These are phyloP conservation scores for Orgyia antiqua DNA, from an alignment of 2,888 invertebrate species.

Conservation along the genomic window DNA sequence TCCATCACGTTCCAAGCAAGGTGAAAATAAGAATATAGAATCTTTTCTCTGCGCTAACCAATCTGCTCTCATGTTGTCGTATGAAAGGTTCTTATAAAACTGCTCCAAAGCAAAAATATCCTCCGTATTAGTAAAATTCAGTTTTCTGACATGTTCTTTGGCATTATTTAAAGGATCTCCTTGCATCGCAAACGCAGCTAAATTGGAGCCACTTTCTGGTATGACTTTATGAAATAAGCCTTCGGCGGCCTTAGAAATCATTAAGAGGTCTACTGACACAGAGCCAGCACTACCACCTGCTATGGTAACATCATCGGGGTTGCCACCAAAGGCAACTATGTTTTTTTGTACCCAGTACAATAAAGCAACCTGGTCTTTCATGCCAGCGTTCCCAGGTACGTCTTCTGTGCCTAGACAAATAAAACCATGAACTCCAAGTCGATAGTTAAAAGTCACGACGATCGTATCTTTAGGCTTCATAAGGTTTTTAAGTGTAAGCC, in stretches of 20 bases:
- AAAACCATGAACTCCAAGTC: conserved; percentile 2
- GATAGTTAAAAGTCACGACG: conserved; percentile 4
- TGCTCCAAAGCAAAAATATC: conserved; percentile 3
- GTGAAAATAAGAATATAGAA: conserved; percentile 4
- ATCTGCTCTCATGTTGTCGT: neutral
- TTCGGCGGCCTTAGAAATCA: conserved; percentile 3
- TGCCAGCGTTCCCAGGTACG: conserved; percentile 2
- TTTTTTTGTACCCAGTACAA: conserved; percentile 3
- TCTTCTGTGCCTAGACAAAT: conserved; percentile 5
- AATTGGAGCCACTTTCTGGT: conserved; percentile 3
- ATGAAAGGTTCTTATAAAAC: conserved; percentile 1
- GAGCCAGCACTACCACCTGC: conserved; percentile 3
- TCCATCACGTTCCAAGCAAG: conserved; percentile 2
- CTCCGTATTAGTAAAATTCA: conserved; percentile 1
- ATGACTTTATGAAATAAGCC: conserved; percentile 4
- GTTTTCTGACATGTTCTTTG: neutral
- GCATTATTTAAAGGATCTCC: conserved; percentile 1
- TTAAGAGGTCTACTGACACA: conserved; percentile 1
- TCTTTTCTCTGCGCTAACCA: conserved; percentile 2
- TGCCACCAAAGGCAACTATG: conserved; percentile 3
- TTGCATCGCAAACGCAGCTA: conserved; percentile 2
- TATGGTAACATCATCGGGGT: conserved; percentile 3
- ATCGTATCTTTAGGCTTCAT: conserved; percentile 1
- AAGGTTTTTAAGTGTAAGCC: neutral
- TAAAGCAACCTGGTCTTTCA: conserved; percentile 4